These are phyloP conservation scores for Tethea ocularis DNA, from an alignment of 2,888 invertebrate genomes.

Conservation along the genomic window DNA sequence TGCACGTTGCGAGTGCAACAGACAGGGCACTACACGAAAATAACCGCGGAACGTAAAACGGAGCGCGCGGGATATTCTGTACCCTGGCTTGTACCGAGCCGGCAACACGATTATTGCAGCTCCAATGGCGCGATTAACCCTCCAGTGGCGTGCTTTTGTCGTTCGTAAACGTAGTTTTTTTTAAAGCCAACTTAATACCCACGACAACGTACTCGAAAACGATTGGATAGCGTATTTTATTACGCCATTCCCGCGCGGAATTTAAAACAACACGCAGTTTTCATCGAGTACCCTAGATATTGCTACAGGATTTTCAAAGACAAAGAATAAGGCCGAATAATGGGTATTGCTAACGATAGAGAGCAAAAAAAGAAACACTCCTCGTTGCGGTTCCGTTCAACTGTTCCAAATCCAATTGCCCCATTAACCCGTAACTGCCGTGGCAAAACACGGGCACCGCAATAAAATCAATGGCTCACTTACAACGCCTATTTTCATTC, in stretches of 20 bases:
- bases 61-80: constrained; percentile 37
- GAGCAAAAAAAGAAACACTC: constrained; percentile 30
- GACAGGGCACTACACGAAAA: constrained; percentile 58
- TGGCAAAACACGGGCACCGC: constrained; percentile 56
- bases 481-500: constrained; percentile 55
- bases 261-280: constrained; percentile 9
- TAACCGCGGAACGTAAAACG: constrained; percentile 57
- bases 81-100: constrained; percentile 35
- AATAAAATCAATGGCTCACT: constrained; percentile 68
- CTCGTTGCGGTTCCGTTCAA: constrained; percentile 51
- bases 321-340: constrained; percentile 27
- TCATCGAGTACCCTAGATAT: background rate
- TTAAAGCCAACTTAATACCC: constrained; percentile 32
- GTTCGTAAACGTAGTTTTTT: constrained; percentile 45
- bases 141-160: constrained; percentile 48
- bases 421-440: constrained; percentile 61
- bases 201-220: constrained; percentile 32
- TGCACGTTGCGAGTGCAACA: constrained; percentile 49
- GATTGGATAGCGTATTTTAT: constrained; percentile 12
- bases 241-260: background rate
- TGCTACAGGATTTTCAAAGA: constrained; percentile 14
- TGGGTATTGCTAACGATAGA: constrained; percentile 27
- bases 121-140: constrained; percentile 66
- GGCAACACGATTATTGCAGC: constrained; percentile 66
- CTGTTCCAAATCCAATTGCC: constrained; percentile 59